Conservation (phyloP, 2,113 vertebrate species). For the Ctenomys sociabilis region DNA sequence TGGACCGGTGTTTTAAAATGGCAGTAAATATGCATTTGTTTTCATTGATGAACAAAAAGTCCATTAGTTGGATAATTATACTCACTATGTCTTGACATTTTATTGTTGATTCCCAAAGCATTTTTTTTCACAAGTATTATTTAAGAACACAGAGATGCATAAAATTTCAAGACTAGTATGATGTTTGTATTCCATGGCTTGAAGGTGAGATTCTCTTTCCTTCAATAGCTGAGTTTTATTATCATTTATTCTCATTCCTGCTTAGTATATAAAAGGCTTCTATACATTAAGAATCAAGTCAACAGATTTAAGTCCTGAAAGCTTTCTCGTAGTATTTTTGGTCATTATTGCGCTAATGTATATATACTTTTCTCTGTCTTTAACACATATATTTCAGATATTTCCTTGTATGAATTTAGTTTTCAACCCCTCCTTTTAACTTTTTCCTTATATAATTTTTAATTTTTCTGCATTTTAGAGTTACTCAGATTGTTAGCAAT, state of each 20-base stretch:
- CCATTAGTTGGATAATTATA: not conserved
- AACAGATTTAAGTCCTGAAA: not conserved
- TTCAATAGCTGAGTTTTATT: not conserved
- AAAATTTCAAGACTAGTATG: not conserved
- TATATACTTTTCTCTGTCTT: not conserved
- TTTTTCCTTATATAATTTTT: not conserved
- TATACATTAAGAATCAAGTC: not conserved
- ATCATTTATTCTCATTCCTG: not conserved
- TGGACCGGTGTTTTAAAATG: not conserved
- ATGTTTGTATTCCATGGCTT: not conserved
- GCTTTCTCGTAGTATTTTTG: not conserved
- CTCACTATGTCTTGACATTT: not conserved
- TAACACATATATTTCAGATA: not conserved
- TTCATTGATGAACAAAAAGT: not conserved
- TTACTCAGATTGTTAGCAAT: no score
- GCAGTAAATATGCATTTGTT: not conserved
- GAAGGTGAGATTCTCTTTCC: not conserved
- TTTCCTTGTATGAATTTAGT: not conserved
- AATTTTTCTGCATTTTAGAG: not conserved
- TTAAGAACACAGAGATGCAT: not conserved
- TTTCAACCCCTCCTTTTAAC: not conserved
- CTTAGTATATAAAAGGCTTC: not conserved
- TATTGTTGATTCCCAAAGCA: not conserved
- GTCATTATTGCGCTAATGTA: not conserved
- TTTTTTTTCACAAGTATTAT: not conserved